Evolutionary conservation across 2,113 vertebrate genomes (phyloP).

Genomic region (Corythaeola cristata): DNA sequence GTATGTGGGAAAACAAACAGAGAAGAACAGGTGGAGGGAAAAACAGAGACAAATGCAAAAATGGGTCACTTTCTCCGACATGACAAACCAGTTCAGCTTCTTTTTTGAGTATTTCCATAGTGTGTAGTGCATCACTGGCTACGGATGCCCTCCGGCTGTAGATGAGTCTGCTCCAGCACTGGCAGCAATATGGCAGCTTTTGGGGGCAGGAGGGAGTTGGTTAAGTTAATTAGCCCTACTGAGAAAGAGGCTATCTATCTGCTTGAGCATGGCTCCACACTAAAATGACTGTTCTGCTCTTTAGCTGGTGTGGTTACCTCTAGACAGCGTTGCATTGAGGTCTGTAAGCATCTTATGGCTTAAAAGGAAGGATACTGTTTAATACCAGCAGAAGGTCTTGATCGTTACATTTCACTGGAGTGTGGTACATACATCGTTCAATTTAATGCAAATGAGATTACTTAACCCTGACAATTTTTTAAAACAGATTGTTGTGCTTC

Average conservation of each 20-base stretch:
- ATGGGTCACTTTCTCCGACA: not conserved
- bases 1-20: not conserved
- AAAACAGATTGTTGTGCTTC: not conserved
- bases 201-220: not conserved
- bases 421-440: not conserved
- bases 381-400: not conserved
- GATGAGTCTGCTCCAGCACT: not conserved
- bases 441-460: not conserved
- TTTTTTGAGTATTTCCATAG: not conserved
- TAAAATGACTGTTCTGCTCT: not conserved
- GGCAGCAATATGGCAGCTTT: not conserved
- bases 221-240: not conserved
- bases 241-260: not conserved
- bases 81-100: not conserved
- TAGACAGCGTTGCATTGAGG: not conserved
- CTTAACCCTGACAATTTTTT: not conserved
- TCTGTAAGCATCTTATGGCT: not conserved
- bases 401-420: not conserved
- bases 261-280: not conserved
- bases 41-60: not conserved
- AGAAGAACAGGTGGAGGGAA: not conserved
- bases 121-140: not conserved
- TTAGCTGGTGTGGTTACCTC: not conserved
- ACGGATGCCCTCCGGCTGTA: not conserved
- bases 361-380: not conserved